phyloP scores from a whole-genome alignment of 1,140 invertebrate species.

The Drosophila tsacasi region DNA sequence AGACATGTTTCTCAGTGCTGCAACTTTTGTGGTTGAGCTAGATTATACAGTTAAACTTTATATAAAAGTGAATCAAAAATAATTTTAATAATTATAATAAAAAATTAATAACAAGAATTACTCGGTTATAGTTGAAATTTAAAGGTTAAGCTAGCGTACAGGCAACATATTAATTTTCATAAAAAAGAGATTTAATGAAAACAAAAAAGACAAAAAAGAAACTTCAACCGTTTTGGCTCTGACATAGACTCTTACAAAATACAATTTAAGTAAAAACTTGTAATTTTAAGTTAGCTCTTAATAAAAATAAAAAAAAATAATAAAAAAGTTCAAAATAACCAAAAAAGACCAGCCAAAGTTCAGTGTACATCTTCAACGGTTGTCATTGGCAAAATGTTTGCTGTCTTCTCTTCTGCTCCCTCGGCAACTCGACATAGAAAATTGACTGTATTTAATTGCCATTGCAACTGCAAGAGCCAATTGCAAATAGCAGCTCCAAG shows the following conservation, averaged over 20 bases:
- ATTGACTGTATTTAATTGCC: slow-evolving; percentile 77
- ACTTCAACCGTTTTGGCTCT: no score
- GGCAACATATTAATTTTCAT: no score
- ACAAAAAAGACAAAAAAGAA: no score
- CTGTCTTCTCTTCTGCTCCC: slow-evolving; percentile 10
- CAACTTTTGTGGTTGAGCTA: not conserved
- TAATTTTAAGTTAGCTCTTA: no score
- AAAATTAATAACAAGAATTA: no score
- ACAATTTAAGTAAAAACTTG: not conserved
- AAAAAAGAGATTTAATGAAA: no score
- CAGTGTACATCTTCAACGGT: slow-evolving; percentile 14
- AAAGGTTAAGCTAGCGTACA: no score
- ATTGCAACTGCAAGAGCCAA: slow-evolving; percentile 38
- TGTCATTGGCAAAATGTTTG: slow-evolving; percentile 57
- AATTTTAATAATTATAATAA: no score
- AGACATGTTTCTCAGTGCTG: not conserved
- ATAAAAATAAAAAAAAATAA: no score
- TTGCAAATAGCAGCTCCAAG: slow-evolving; percentile 44
- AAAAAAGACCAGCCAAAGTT: not conserved
- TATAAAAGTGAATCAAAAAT: no score
- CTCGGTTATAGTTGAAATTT: no score
- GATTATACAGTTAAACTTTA: no score
- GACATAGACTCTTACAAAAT: not conserved
- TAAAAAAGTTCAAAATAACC: not conserved
- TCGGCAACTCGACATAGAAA: slow-evolving; percentile 55